phyloP scores from a whole-genome alignment of 2,113 vertebrate species.

The Anoura caudifer region DNA sequence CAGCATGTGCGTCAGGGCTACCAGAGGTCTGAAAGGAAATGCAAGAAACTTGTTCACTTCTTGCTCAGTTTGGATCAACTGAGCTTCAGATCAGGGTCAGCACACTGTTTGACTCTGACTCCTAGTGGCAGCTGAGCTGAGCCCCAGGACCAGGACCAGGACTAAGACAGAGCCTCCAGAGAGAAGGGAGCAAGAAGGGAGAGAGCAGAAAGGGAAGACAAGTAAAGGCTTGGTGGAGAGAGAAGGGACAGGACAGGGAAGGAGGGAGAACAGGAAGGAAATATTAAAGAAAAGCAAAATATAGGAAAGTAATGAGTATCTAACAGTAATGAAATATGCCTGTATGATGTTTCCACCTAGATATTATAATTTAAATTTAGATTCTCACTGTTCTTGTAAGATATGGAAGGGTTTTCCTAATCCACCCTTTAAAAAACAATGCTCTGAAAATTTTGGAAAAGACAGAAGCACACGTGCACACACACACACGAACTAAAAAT shows the following conservation, averaged over 20 bases:
- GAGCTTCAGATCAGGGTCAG: slow-evolving; percentile 37
- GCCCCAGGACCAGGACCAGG: background rate
- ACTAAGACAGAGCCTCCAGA: background rate
- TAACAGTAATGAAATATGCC: background rate
- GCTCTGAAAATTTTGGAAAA: background rate
- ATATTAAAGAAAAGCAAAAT: background rate
- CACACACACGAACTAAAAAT: background rate
- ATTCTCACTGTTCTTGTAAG: background rate
- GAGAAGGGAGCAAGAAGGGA: background rate
- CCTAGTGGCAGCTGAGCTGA: background rate
- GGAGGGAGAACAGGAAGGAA: background rate
- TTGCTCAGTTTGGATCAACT: slow-evolving; percentile 43
- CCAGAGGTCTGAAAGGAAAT: slow-evolving; percentile 35
- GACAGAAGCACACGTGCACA: background rate
- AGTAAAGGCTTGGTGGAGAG: background rate
- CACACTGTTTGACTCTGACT: background rate
- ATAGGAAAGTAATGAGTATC: background rate
- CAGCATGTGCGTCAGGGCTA: slow-evolving; percentile 20
- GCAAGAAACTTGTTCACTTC: slow-evolving; percentile 41
- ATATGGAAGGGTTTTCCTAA: background rate
- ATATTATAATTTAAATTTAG: background rate
- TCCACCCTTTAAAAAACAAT: background rate
- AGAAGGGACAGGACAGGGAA: too few relatives aligned
- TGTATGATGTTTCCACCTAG: background rate
- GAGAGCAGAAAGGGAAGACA: background rate